A percentile compares a stretch with the other conserved stretches of the same genome.
Conservation (phyloP, 2,113 vertebrate species). For the Halichoeres trimaculatus region DNA sequence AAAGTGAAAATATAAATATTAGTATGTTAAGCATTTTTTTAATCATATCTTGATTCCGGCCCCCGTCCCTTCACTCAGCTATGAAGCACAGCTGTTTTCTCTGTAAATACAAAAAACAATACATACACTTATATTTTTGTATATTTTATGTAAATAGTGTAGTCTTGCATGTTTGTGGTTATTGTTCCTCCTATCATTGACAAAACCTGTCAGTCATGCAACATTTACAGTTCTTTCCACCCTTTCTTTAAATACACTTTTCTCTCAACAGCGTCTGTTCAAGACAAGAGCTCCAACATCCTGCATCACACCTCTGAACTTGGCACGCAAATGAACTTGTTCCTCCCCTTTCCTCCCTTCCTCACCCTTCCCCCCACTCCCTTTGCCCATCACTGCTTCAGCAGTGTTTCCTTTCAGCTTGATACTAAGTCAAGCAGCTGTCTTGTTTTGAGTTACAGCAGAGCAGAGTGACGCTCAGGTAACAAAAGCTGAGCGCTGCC, state of each 20-base stretch:
- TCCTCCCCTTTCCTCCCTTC: slow-evolving; percentile 1
- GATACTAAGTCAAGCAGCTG: slow-evolving; percentile 72
- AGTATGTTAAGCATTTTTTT: no score
- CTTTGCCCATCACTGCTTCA: slow-evolving; percentile 1
- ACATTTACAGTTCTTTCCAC: slow-evolving; percentile 12
- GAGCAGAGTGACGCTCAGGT: slow-evolving; percentile 67
- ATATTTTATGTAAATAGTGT: no score
- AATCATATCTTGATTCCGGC: no score
- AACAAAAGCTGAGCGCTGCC: slow-evolving; percentile 67
- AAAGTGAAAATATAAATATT: no score
- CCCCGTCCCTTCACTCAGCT: no score
- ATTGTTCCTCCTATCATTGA: slow-evolving; percentile 13
- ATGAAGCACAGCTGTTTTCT: no score
- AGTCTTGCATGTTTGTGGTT: slow-evolving; percentile 10
- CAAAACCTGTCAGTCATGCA: neutral
- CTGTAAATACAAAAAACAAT: no score
- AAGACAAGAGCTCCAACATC: slow-evolving; percentile 8
- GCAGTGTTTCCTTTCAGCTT: slow-evolving; percentile 62
- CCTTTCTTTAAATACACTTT: slow-evolving; percentile 31
- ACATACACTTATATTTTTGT: no score
- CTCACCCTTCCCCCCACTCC: neutral
- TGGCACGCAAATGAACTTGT: slow-evolving; percentile 49
- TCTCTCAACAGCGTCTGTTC: slow-evolving; percentile 12
- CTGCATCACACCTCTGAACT: slow-evolving; percentile 45
- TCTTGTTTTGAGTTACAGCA: slow-evolving; percentile 68